Evolutionary conservation across 2,113 vertebrate genomes (phyloP).

Genomic region (Lipophrys pholis): DNA sequence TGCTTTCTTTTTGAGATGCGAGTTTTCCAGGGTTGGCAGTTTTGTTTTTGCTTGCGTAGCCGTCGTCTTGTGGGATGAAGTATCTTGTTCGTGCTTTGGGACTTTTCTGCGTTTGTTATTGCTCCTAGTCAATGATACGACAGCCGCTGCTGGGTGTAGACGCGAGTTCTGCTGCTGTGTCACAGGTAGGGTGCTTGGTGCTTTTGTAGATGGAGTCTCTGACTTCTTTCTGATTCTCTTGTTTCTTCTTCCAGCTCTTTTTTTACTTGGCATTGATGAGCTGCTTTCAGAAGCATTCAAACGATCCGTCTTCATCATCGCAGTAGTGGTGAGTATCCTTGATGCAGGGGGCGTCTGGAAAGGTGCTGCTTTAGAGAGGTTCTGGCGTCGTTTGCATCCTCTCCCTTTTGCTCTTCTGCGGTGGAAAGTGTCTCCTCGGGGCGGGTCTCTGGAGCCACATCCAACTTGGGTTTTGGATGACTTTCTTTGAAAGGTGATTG

Average conservation of each 20-base stretch:
- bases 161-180: slow-evolving; percentile 3
- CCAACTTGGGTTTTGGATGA: slow-evolving; percentile 26
- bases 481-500: slow-evolving; percentile 9
- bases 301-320: not conserved
- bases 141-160: not conserved
- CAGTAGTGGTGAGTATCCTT: not conserved
- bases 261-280: not conserved
- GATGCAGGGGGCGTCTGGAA: not conserved
- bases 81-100: slow-evolving; percentile 8
- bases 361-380: slow-evolving; percentile 1
- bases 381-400: slow-evolving; percentile 47
- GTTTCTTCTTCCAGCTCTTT: slow-evolving; percentile 23
- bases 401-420: slow-evolving; percentile 37
- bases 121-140: slow-evolving; percentile 4
- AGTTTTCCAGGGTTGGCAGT: not conserved
- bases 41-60: slow-evolving; percentile 14
- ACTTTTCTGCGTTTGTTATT: slow-evolving; percentile 9
- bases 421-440: slow-evolving; percentile 55
- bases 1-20: not conserved
- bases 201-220: slow-evolving; percentile 16
- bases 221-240: not conserved
- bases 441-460: slow-evolving; percentile 36
- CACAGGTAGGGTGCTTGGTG: not conserved
- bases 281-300: slow-evolving; percentile 18
- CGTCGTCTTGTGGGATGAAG: not conserved